These are phyloP conservation scores for Brassicogethes aeneus DNA, from an alignment of 2,888 invertebrate species.

Conservation along the genomic window DNA sequence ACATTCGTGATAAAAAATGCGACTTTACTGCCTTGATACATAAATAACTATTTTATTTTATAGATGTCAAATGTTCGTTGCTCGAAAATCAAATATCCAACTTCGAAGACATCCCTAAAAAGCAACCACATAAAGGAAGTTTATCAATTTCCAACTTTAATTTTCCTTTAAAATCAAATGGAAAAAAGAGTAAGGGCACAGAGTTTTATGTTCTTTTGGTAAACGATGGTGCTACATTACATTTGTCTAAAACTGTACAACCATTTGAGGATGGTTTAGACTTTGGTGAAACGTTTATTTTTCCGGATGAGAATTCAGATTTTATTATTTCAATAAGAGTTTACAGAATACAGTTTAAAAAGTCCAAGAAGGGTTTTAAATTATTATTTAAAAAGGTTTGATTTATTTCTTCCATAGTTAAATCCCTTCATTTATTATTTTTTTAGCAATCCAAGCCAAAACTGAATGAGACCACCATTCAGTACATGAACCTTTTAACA, in stretches of 20 bases:
- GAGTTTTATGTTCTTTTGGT: slow-evolving; percentile 36
- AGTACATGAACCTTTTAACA: too few relatives aligned
- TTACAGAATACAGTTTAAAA: neutral
- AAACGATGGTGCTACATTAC: slow-evolving; percentile 25
- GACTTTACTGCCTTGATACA: too few relatives aligned
- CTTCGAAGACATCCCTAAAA: neutral
- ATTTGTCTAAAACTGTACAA: slow-evolving; percentile 25
- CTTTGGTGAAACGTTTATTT: neutral
- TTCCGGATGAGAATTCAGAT: neutral
- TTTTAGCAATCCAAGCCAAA: too few relatives aligned
- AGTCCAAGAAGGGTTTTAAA: neutral
- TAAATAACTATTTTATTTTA: too few relatives aligned
- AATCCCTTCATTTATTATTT: too few relatives aligned
- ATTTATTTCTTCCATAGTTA: neutral
- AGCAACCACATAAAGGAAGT: neutral
- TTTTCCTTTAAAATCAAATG: slow-evolving; percentile 17
- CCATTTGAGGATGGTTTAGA: slow-evolving; percentile 11
- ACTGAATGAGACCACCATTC: too few relatives aligned
- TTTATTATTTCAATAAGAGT: neutral
- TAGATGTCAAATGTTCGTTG: slow-evolving; percentile 13
- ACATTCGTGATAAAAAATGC: too few relatives aligned
- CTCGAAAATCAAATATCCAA: neutral
- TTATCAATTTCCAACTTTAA: slow-evolving; percentile 19
- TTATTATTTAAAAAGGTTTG: neutral
- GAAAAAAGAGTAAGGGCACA: slow-evolving; percentile 8